These are phyloP conservation scores for Watsonalla binaria DNA, from an alignment of 2,888 invertebrate genomes.

Conservation along the genomic window DNA sequence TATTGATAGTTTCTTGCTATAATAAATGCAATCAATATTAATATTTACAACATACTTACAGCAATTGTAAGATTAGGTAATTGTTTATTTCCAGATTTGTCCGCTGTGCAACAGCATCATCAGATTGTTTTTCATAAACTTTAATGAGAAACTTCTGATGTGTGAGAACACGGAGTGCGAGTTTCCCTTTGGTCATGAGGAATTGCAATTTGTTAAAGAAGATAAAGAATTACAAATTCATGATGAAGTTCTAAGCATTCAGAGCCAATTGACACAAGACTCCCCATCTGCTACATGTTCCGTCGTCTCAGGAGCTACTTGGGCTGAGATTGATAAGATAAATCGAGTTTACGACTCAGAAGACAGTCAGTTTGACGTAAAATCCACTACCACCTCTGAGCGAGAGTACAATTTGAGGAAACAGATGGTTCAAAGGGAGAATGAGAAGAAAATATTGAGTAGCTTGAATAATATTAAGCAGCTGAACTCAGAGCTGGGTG, in stretches of 20 bases:
- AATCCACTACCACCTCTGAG: conserved; percentile 5
- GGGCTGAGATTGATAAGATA: conserved; percentile 40
- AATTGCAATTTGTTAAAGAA: conserved; percentile 36
- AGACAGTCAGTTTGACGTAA: conserved; percentile 18
- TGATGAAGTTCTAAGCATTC: conserved; percentile 23
- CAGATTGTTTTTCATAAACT: conserved; percentile 44
- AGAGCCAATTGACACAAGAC: conserved; percentile 5
- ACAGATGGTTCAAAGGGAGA: conserved; percentile 13
- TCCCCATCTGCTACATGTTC: conserved; percentile 22
- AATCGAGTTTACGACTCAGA: conserved; percentile 30
- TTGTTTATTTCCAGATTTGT: conserved; percentile 46
- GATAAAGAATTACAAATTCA: conserved; percentile 23
- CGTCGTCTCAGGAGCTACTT: conserved; percentile 28
- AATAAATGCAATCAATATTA: too few species aligned
- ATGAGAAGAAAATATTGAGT: conserved; percentile 21
- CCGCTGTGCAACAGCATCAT: conserved; percentile 46
- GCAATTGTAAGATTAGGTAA: too few species aligned
- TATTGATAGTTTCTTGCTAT: background rate
- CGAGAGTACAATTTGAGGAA: conserved; percentile 7
- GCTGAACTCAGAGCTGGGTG: conserved; percentile 28
- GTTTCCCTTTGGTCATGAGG: conserved; percentile 53
- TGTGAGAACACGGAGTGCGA: conserved; percentile 53
- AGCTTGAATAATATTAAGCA: conserved; percentile 37
- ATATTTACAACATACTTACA: too few species aligned
- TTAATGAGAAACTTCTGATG: conserved; percentile 49